Base-by-base conservation (phyloP, 2,888 invertebrate species). In the Flexamia atlantica region DNA sequence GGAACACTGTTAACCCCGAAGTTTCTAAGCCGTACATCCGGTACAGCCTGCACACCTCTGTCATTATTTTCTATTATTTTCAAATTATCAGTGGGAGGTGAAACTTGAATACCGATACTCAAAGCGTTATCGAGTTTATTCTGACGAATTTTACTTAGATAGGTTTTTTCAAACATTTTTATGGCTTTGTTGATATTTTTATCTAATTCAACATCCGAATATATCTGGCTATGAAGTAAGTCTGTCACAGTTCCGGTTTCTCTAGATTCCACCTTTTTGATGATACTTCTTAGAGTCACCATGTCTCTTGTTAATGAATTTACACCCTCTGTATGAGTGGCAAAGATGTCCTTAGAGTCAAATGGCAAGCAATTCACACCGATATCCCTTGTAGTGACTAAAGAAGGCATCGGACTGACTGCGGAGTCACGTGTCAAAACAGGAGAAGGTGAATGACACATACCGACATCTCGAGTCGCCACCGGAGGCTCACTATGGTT, bases 1-100 rank as follows among this genome's bases (percentile, higher is more conserved):
- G 91, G 90, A 64, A 89, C 90, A 5, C 89, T 91, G 46, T 87
- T 89, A 7, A 90, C 87, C 0, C 91, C 90, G 2, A 89, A 89
- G 87, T 89, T 90, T 30, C 87, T 86, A 2, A 87, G 40, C 32
- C 50, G 0, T 28, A 76, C 87, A 87, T 85, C 81, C 10, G 50
- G 85, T 32, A 84, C 60, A 23, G 89, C 89, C 88, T 89, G 89
- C 3, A 88, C 87, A 57, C 86, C 87, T 68, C 85, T 85, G 81
- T 85, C 83, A 79, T 76, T 84, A 25, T 81, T 85, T 28, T 84
- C 85, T 60, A 82, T 53, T 50, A 84, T 84, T 82, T 82, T 82
- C 23, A 82, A 32, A 30, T 42, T 64, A 50, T 82, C 82, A 32
- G 20, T 7, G 14, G 79, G 53, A 23, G 57, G 57, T 9, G 68